Evolutionary conservation across 30 jellyfish, hydroid and myxozoan genomes (phyloP).

Genomic region (Aurelia aurita complex sp. Pacific): DNA sequence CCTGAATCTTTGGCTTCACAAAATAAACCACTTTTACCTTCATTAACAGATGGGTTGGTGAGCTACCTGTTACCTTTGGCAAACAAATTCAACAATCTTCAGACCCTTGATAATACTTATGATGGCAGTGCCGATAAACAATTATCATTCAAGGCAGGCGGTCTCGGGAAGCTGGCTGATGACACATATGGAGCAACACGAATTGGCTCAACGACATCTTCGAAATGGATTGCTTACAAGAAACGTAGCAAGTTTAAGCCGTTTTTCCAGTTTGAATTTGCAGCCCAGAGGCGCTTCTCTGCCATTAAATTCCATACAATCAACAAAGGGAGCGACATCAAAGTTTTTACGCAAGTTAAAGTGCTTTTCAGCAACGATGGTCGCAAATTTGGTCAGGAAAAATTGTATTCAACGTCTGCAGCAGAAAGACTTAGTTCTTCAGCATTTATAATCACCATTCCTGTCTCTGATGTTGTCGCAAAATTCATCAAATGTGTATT

Average conservation of each 20-base stretch:
- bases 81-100: conserved; percentile 26
- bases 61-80: conserved; percentile 70
- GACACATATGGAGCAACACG: conserved; percentile 61
- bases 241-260: conserved; percentile 43
- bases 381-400: conserved; percentile 27
- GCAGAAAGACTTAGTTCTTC: conserved; percentile 70
- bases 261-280: conserved; percentile 65
- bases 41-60: conserved; percentile 60
- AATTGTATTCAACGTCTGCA: conserved; percentile 56
- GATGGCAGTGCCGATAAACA: conserved; percentile 66
- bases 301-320: conserved; percentile 67
- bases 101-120: conserved; percentile 61
- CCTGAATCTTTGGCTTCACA: too few species aligned
- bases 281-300: conserved; percentile 42
- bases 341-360: conserved; percentile 63
- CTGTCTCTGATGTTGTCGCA: conserved; percentile 50
- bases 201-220: not conserved
- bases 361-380: conserved; percentile 76
- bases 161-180: conserved; percentile 90
- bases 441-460: conserved; percentile 64
- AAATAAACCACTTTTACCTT: too few species aligned
- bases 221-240: conserved; percentile 83
- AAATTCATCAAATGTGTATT: conserved; percentile 50
- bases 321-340: conserved; percentile 58
- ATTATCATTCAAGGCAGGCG: conserved; percentile 44